Evolutionary conservation across 2,888 invertebrate species (phyloP).

Genomic region (Cloeon dipterum): DNA sequence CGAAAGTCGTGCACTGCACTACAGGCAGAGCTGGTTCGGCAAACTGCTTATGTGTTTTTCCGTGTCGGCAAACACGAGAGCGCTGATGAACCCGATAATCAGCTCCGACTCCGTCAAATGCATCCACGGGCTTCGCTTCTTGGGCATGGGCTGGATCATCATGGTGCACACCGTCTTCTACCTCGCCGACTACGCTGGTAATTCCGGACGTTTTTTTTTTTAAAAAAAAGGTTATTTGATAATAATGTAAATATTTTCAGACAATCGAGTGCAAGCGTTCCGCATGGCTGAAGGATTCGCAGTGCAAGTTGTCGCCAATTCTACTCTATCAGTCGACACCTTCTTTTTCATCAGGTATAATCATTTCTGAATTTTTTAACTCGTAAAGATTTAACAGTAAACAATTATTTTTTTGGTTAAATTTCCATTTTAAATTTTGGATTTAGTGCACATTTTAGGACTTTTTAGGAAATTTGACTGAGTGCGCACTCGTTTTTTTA

Average conservation of each 20-base stretch:
- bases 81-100: constrained; percentile 18
- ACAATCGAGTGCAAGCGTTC: constrained; percentile 17
- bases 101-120: constrained; percentile 16
- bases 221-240: too few species aligned
- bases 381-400: too few species aligned
- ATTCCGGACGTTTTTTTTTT: too few species aligned
- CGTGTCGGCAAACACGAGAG: constrained; percentile 20
- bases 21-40: constrained; percentile 8
- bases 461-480: too few species aligned
- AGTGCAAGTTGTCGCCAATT: constrained; percentile 20
- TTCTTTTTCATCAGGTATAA: constrained; percentile 20
- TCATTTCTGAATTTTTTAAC: too few species aligned
- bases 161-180: constrained; percentile 24
- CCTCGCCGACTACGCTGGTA: constrained; percentile 16
- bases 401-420: too few species aligned
- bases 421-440: too few species aligned
- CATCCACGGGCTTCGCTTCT: constrained; percentile 26
- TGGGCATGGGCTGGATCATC: constrained; percentile 31
- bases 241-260: too few species aligned
- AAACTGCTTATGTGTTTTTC: constrained; percentile 23
- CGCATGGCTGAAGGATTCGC: constrained; percentile 16
- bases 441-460: too few species aligned
- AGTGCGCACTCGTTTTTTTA: too few species aligned
- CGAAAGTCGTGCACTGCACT: too few species aligned
- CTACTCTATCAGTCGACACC: constrained; percentile 23